Percentiles rank a stretch among this genome's conserved stretches.
These are phyloP conservation scores for Pentalonia nigronervosa DNA, from an alignment of 1,140 invertebrate species.

Conservation along the genomic window DNA sequence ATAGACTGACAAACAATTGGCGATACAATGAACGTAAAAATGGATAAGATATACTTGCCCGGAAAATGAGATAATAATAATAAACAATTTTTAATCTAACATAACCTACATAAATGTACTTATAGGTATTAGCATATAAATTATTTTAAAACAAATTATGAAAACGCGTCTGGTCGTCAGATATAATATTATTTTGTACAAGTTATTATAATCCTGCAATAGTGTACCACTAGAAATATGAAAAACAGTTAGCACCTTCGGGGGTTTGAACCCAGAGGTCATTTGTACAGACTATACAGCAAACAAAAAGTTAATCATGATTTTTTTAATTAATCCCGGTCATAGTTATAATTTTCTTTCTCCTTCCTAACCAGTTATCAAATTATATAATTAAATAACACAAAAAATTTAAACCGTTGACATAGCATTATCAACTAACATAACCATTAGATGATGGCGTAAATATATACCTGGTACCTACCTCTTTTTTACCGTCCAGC, in stretches of 20 bases:
- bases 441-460: not conserved
- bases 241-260: not conserved
- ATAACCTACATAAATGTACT: not conserved
- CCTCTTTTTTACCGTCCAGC: not conserved
- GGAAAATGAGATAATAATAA: not conserved
- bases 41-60: not conserved
- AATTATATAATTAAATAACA: not conserved
- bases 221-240: not conserved
- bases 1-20: not conserved
- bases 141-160: not conserved
- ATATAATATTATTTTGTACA: not conserved
- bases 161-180: not conserved
- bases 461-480: not conserved
- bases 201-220: not conserved
- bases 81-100: not conserved
- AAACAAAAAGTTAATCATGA: not conserved
- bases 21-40: not conserved
- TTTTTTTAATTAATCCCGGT: not conserved
- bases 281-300: not conserved
- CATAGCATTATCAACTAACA: not conserved
- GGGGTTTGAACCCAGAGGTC: not conserved
- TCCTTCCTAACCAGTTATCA: not conserved
- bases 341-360: not conserved
- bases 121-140: not conserved
- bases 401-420: not conserved